A percentile compares a stretch with the other conserved stretches of the same genome.
phyloP scores from a whole-genome alignment of 2,797 vertebrate species.

The Macropodus opercularis region DNA sequence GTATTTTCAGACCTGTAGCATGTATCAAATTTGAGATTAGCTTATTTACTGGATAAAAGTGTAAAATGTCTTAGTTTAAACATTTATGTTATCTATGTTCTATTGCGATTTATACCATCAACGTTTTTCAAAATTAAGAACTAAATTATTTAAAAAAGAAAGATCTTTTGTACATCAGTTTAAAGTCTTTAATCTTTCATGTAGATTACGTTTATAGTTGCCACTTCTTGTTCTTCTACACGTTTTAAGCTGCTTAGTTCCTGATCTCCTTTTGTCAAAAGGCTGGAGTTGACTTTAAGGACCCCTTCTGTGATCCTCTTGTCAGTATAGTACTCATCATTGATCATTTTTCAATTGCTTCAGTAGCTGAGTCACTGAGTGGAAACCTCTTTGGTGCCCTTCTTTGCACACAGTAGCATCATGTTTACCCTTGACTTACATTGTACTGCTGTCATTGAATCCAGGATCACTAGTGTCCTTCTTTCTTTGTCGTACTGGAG shows the following conservation, averaged over 20 bases:
- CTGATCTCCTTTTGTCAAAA: slow-evolving; percentile 67
- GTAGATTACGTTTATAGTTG: slow-evolving; percentile 80
- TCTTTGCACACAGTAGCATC: slow-evolving; percentile 24
- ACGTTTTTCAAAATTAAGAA: too few species aligned
- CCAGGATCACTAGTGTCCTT: slow-evolving; percentile 28
- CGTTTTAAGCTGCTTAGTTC: slow-evolving; percentile 25
- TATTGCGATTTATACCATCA: too few species aligned
- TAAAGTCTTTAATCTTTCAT: slow-evolving; percentile 69
- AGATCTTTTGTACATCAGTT: not conserved
- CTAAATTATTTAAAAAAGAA: not conserved
- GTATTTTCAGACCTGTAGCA: too few species aligned
- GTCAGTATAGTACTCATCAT: slow-evolving; percentile 74
- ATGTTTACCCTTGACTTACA: slow-evolving; percentile 41
- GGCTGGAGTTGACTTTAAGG: slow-evolving; percentile 73
- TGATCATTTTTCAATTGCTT: slow-evolving; percentile 59
- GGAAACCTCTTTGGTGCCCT: slow-evolving; percentile 46
- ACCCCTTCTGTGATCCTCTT: slow-evolving; percentile 81
- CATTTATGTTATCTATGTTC: too few species aligned
- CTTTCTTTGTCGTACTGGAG: slow-evolving; percentile 33
- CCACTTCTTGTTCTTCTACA: slow-evolving; percentile 75
- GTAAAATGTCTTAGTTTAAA: too few species aligned
- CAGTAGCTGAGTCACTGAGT: slow-evolving; percentile 63
- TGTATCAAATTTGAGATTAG: too few species aligned
- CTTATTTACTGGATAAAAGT: too few species aligned
- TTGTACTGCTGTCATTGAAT: slow-evolving; percentile 30